Conservation (phyloP, 2,888 invertebrate genomes). For the Ophion obscuratus region DNA sequence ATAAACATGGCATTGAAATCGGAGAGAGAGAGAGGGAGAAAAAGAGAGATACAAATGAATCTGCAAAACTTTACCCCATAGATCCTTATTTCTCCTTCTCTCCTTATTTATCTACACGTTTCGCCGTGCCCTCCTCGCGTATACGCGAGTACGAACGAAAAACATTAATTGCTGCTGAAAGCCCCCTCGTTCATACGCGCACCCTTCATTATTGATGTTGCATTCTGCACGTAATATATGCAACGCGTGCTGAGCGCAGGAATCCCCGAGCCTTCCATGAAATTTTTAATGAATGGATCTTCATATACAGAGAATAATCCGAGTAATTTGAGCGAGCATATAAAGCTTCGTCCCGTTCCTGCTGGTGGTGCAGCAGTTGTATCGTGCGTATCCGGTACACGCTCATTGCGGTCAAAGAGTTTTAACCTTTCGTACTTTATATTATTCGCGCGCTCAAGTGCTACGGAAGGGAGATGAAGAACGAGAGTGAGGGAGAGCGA, state of each 20-base stretch:
- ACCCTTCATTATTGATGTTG: slow-evolving; percentile 45
- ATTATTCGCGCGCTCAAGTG: slow-evolving; percentile 8
- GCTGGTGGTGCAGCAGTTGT: neutral
- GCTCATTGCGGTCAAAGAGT: slow-evolving; percentile 7
- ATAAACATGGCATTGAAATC: neutral
- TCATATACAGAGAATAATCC: slow-evolving; percentile 19
- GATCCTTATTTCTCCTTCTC: slow-evolving; percentile 5
- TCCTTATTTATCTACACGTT: neutral
- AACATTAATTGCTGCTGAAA: slow-evolving; percentile 49
- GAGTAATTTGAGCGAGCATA: slow-evolving; percentile 40
- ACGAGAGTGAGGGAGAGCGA: neutral
- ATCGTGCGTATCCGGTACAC: slow-evolving; percentile 38
- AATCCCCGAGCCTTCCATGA: slow-evolving; percentile 38
- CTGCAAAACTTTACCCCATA: neutral
- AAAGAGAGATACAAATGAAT: neutral
- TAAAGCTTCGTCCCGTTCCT: slow-evolving; percentile 16
- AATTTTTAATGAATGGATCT: slow-evolving; percentile 55
- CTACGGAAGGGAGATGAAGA: neutral
- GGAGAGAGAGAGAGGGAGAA: neutral
- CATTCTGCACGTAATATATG: slow-evolving; percentile 18
- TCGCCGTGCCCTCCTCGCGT: neutral
- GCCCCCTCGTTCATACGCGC: slow-evolving; percentile 21
- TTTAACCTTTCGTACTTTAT: slow-evolving; percentile 41
- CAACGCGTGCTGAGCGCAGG: slow-evolving; percentile 44
- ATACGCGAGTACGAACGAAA: slow-evolving; percentile 17